Evolutionary conservation across 53 echinoderm and acorn worm species (phyloP).

Genomic region (Mesocentrotus franciscanus): DNA sequence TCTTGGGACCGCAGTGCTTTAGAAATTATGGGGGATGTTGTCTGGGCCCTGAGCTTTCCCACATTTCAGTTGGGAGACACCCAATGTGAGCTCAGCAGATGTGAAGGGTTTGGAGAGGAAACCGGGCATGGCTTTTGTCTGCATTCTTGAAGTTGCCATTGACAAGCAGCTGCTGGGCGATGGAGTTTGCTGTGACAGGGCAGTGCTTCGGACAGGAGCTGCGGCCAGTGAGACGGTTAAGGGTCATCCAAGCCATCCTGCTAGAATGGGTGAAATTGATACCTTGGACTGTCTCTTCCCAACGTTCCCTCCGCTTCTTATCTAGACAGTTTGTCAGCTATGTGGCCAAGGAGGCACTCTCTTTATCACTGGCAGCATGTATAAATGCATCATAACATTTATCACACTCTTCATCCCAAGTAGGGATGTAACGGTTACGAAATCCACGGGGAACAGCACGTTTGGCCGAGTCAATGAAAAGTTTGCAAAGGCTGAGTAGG

Average conservation of each 20-base stretch:
- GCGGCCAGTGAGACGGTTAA: slow-evolving; percentile 65
- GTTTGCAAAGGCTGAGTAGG: slow-evolving; percentile 69
- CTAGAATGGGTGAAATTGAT: slow-evolving; percentile 72
- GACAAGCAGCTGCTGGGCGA: slow-evolving; percentile 64
- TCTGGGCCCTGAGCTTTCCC: slow-evolving; percentile 58
- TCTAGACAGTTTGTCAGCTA: slow-evolving; percentile 67
- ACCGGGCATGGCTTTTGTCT: slow-evolving; percentile 59
- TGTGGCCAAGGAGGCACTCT: slow-evolving; percentile 46
- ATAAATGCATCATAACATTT: slow-evolving; percentile 52
- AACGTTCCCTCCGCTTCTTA: slow-evolving; percentile 63
- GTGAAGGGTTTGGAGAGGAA: slow-evolving; percentile 66
- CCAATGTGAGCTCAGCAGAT: slow-evolving; percentile 22
- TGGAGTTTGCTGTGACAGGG: slow-evolving; percentile 69
- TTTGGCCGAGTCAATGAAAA: slow-evolving; percentile 58
- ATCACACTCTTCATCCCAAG: slow-evolving; percentile 69
- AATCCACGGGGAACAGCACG: slow-evolving; percentile 62
- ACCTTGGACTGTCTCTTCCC: slow-evolving; percentile 70
- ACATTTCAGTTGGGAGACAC: slow-evolving; percentile 44
- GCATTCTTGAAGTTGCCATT: slow-evolving; percentile 64
- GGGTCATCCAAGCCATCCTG: slow-evolving; percentile 43
- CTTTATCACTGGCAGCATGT: slow-evolving; percentile 60
- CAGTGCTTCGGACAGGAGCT: slow-evolving; percentile 44
- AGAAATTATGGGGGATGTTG: slow-evolving; percentile 60
- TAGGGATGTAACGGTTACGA: slow-evolving; percentile 61
- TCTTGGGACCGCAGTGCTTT: slow-evolving; percentile 61